These are phyloP conservation scores for Nothoprocta perdicaria DNA, from an alignment of 2,113 vertebrate species.

Conservation along the genomic window DNA sequence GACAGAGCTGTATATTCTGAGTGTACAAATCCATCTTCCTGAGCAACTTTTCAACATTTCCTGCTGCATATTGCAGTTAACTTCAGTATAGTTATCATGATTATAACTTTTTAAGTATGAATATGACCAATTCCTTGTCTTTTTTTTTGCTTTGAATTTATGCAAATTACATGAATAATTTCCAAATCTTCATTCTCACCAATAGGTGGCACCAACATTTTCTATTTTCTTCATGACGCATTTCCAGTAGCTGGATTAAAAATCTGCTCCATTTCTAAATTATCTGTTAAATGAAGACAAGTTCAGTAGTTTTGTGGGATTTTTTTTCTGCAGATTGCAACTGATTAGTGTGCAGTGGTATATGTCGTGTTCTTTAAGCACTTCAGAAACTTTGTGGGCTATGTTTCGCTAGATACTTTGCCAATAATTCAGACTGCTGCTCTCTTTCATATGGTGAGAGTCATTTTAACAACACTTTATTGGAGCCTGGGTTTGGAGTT, in stretches of 20 bases:
- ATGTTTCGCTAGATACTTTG: neutral
- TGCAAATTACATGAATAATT: conserved; percentile 52
- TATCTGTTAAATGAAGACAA: conserved; percentile 1
- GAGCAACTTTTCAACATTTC: neutral
- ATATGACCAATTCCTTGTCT: neutral
- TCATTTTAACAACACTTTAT: neutral
- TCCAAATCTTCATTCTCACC: conserved; percentile 40
- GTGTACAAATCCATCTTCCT: neutral
- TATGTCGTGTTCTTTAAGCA: neutral
- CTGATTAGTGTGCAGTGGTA: neutral
- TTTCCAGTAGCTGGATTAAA: conserved; percentile 16
- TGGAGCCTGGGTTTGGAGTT: neutral
- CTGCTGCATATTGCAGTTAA: neutral
- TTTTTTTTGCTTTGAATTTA: conserved; percentile 13
- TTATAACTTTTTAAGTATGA: neutral
- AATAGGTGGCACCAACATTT: conserved; percentile 70
- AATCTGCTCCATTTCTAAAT: neutral
- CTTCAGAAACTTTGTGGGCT: neutral
- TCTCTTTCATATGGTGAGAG: neutral
- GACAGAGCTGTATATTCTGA: neutral
- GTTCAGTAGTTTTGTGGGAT: neutral
- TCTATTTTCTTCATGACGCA: neutral
- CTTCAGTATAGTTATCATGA: neutral
- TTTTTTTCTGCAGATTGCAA: neutral
- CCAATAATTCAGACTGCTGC: neutral